These are phyloP conservation scores for Xenopus petersii DNA, from an alignment of 2,797 vertebrate species.

Conservation along the genomic window DNA sequence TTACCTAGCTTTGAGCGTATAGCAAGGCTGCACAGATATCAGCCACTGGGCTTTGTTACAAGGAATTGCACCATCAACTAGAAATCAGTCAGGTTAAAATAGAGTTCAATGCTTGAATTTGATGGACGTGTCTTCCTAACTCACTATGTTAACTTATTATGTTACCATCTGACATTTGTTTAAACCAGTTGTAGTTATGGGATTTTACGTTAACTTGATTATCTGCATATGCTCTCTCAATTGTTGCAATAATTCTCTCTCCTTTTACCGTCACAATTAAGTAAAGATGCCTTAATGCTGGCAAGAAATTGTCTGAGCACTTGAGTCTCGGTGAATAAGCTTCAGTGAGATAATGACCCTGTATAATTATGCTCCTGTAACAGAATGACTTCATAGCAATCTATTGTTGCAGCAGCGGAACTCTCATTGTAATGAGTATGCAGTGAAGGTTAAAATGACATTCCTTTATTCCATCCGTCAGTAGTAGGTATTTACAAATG, in stretches of 20 bases:
- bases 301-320: neutral
- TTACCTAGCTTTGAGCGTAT: too few species aligned
- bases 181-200: too few species aligned
- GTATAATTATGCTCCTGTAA: neutral
- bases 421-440: slow-evolving; percentile 62
- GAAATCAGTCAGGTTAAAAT: too few species aligned
- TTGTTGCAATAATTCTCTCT: too few species aligned
- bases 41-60: too few species aligned
- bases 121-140: too few species aligned
- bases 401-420: slow-evolving; percentile 73
- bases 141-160: too few species aligned
- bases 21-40: too few species aligned
- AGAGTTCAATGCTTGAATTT: too few species aligned
- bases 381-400: slow-evolving; percentile 5
- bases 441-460: slow-evolving; percentile 71
- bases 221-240: neutral
- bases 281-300: neutral
- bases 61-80: too few species aligned
- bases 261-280: neutral
- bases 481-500: slow-evolving; percentile 71
- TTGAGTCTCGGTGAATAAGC: neutral
- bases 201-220: neutral
- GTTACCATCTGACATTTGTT: too few species aligned
- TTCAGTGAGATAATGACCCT: neutral
- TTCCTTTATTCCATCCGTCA: slow-evolving; percentile 71